These are phyloP conservation scores for Lepeophtheirus salmonis DNA, from an alignment of 1,140 invertebrate genomes.

Conservation along the genomic window DNA sequence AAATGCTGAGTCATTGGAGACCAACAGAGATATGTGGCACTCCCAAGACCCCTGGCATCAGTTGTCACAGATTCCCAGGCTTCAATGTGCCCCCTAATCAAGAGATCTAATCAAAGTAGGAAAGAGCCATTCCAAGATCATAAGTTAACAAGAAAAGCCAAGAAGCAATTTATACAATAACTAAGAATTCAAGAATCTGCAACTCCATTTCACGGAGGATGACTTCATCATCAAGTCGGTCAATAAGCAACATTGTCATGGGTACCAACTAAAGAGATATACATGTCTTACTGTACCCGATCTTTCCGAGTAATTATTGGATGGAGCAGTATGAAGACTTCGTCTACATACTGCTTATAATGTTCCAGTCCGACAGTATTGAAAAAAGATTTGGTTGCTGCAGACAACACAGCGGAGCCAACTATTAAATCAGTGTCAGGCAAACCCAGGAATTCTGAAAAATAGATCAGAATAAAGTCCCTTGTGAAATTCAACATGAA, in stretches of 20 bases:
- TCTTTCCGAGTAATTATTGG: no score
- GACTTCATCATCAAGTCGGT: neutral
- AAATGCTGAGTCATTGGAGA: neutral
- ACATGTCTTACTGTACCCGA: no score
- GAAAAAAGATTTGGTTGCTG: no score
- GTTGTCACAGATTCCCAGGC: neutral
- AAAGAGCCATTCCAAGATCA: neutral
- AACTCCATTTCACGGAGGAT: neutral
- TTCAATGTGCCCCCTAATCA: neutral
- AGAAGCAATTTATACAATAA: neutral
- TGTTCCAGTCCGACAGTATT: no score
- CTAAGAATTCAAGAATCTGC: neutral
- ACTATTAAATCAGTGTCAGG: no score
- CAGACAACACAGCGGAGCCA: no score
- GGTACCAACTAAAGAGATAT: no score
- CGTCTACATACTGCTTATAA: no score
- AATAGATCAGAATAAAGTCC: no score
- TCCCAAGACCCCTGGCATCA: neutral
- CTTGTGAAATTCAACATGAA: no score
- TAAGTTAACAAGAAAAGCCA: neutral
- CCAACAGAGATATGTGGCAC: neutral
- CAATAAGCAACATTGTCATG: neutral
- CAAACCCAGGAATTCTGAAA: no score
- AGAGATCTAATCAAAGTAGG: neutral
- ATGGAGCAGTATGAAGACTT: no score